Base-by-base conservation (phyloP, 2,888 invertebrate species). In the Oxyteleia sp. region DNA sequence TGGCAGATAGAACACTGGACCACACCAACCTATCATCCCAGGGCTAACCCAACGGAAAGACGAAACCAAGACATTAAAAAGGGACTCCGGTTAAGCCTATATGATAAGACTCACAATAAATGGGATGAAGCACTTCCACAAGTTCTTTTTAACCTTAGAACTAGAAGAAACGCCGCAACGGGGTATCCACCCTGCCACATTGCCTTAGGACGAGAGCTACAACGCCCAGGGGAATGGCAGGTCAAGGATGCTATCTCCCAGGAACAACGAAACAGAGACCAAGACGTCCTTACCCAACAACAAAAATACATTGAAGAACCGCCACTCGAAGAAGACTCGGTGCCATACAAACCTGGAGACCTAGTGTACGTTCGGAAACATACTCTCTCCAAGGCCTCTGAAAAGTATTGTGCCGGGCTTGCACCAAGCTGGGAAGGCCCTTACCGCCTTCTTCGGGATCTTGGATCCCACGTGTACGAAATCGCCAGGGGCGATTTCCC, bases 21-120 rank as follows among this genome's bases (percentile, higher is more conserved):
- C 2, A 84, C 85, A 0, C 66, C 84, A 8, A 8, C 1, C 5
- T 32, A 32, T 8, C 32, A 32, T 32, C 32, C 32, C 2, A 1
- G 8, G 0, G 84, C 78, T 0, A 82, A 82, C n/a, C 72, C 78
- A 0, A 68, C 82, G 0, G 84, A 84, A 13, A 47, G 84, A 4
- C 57, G 79, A 2, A 84, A 82, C 49, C 84, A 84, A 18, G 84
- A 84, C 15, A 45, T 84, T 0, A 85, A 82, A 29, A 84, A 23
- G 5, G 23, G 23, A 23, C 23, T 23, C 3, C 23, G 5, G 3
- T 5, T 23, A 2, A 2, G 23, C 2, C 5, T 23, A 23, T 5
- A 23, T 4, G 23, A 23, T 5, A 23, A 23, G 23, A 23, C 3
- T 5, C 23, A 23, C 23, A 23, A 23, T 23, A 23, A 23, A 5